These are phyloP conservation scores for Dendroctonus ponderosae DNA, from an alignment of 1,140 invertebrate species.

Conservation along the genomic window DNA sequence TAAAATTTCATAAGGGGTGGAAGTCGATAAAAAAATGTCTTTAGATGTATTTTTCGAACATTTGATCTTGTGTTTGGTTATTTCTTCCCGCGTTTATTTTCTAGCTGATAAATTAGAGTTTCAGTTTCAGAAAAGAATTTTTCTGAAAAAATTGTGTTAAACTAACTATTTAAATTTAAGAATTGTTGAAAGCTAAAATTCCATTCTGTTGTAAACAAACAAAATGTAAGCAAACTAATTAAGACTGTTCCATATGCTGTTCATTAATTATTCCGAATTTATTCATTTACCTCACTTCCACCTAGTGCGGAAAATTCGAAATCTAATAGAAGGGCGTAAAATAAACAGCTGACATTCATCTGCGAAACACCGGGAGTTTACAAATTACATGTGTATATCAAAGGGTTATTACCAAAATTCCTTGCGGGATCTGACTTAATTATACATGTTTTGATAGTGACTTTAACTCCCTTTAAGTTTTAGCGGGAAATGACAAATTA, in stretches of 20 bases:
- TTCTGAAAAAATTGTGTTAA: too few relatives aligned
- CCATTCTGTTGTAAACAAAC: too few relatives aligned
- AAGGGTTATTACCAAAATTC: slow-evolving; percentile 25
- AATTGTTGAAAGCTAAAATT: too few relatives aligned
- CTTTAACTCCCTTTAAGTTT: slow-evolving; percentile 7
- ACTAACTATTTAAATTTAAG: too few relatives aligned
- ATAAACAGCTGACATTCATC: slow-evolving; percentile 25
- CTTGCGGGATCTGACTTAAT: slow-evolving; percentile 23
- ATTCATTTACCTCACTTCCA: slow-evolving; percentile 1
- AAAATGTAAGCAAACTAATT: too few relatives aligned
- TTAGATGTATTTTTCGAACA: too few relatives aligned
- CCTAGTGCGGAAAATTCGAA: slow-evolving; percentile 13
- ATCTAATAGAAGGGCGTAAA: slow-evolving; percentile 24
- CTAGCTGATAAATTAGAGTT: too few relatives aligned
- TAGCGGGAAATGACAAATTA: slow-evolving; percentile 12
- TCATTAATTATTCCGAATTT: slow-evolving; percentile 2
- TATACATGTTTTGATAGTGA: slow-evolving; percentile 11
- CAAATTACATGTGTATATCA: slow-evolving; percentile 29
- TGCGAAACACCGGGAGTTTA: slow-evolving; percentile 21
- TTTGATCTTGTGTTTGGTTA: too few relatives aligned
- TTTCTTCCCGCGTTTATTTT: too few relatives aligned
- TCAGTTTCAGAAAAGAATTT: too few relatives aligned
- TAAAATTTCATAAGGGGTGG: too few relatives aligned
- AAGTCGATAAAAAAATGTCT: too few relatives aligned
- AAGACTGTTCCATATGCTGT: not conserved